These are phyloP conservation scores for Pseudolaguvia tuberculata DNA, from an alignment of 2,113 vertebrate species.

Conservation along the genomic window DNA sequence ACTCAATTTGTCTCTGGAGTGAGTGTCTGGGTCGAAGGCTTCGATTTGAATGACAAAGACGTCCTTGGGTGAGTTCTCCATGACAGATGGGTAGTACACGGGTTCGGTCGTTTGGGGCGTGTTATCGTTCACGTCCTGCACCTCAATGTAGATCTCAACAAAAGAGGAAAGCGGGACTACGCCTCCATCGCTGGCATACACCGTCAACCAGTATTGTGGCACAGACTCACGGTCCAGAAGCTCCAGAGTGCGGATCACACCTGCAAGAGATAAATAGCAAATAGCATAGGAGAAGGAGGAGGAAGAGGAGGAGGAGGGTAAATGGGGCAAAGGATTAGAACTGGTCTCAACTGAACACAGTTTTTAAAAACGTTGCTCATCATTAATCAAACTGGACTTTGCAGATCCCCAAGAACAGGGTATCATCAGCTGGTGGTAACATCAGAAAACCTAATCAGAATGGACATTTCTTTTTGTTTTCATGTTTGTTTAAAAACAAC, in stretches of 20 bases:
- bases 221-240: conserved; percentile 85
- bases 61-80: conserved; percentile 95
- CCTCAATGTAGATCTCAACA: conserved; percentile 86
- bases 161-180: conserved; percentile 88
- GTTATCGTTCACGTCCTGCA: conserved; percentile 95
- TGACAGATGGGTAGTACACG: conserved; percentile 88
- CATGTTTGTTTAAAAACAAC: background rate
- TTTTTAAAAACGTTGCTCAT: background rate
- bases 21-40: conserved; percentile 87
- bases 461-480: background rate
- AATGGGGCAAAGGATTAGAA: background rate
- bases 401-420: background rate
- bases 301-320: background rate
- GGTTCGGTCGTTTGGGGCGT: conserved; percentile 89
- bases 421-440: background rate
- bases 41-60: conserved; percentile 87
- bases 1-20: conserved; percentile 80
- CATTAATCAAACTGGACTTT: background rate
- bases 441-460: background rate
- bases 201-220: conserved; percentile 91
- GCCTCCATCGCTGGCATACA: conserved; percentile 87
- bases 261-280: conserved; percentile 57
- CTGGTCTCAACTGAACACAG: too few relatives aligned
- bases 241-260: conserved; percentile 84
- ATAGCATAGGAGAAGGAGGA: too few relatives aligned